These are phyloP conservation scores for Epistrophe grossulariae DNA, from an alignment of 2,888 invertebrate species.

Conservation along the genomic window DNA sequence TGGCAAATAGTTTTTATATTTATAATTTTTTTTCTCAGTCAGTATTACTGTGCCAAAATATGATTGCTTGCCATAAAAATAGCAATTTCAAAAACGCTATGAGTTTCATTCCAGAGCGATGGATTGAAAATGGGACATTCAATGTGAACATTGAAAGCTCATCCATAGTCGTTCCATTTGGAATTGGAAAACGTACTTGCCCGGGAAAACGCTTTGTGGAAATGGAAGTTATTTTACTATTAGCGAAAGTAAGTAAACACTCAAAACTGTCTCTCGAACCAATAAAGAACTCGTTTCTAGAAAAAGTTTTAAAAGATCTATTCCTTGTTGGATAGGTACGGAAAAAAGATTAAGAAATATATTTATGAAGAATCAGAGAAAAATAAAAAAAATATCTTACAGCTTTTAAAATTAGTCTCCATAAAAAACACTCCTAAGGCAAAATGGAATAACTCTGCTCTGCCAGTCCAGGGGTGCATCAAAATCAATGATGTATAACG, in stretches of 20 bases:
- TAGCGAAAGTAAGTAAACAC: conserved; percentile 87
- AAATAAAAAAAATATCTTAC: no score
- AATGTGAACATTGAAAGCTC: conserved; percentile 84
- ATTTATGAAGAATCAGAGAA: no score
- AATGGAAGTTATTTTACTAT: conserved; percentile 89
- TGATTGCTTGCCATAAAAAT: conserved; percentile 91
- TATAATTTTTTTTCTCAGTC: conserved; percentile 85
- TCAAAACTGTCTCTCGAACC: no score
- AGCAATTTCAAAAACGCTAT: conserved; percentile 89
- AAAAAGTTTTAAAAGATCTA: no score
- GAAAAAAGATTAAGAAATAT: no score
- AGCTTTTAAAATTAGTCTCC: no score
- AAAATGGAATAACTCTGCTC: no score
- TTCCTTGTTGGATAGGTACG: no score
- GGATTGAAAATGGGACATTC: conserved; percentile 85
- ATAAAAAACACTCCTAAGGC: no score
- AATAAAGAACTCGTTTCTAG: no score
- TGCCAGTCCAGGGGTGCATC: no score
- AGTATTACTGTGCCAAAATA: conserved; percentile 92
- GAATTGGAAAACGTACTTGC: conserved; percentile 91
- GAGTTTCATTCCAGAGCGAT: conserved; percentile 91
- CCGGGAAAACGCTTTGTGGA: conserved; percentile 94
- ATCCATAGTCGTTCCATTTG: conserved; percentile 91
- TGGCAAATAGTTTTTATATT: not conserved
- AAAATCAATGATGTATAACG: no score